Base-by-base conservation (phyloP, 2,888 invertebrate genomes). In the Sinelater perroti region DNA sequence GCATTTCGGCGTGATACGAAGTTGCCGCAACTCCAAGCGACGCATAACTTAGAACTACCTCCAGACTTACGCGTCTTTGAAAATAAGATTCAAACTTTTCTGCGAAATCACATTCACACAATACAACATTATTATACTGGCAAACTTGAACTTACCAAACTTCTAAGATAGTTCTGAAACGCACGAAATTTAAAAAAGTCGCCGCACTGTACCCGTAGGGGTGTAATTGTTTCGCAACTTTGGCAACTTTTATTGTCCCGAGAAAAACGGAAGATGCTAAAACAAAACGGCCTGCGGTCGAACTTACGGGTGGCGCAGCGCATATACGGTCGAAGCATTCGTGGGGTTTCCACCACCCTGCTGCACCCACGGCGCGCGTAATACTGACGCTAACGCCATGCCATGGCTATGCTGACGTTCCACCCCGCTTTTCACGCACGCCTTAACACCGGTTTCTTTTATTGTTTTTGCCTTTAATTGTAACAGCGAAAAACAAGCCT, bases 381-480 rank as follows among this genome's bases (percentile, higher is more conserved):
- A 45, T 20, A 56, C 56, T 56, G 56, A 44, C 50, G 56, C 42
- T 55, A 55, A 30, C 53, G 26, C 45, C 40, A 47, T 47, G 36
- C 40, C 28, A 42, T 44, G 8, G 16, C 36, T 44, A 44, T 44
- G 30, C 44, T 28, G 26, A 35, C 21, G 51, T 51, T 36, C 45
- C 56, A 45, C 56, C 50, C 50, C 28, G 26, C 56, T 56, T 49
- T 51, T 56, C 52, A 56, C 56, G 56, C 56, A 56, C 35, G 56
- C 56, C 46, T 56, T 44, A 28, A n/a, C 28, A 44, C 26, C 18
- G 28, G 21, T 1, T 16, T 44, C 26, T 30, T 44, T 44, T 28
- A 17, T n/a, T 28, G 26, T 8, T 24, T 28, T 24, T 40, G 5
- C 14, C 24, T 40, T 24, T 40, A 24, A 40, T 40, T 40, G 13